A percentile compares a stretch with the other conserved stretches of the same genome.
Evolutionary conservation across 2,113 vertebrate species (phyloP).

Genomic region (Nyctereutes procyonoides): DNA sequence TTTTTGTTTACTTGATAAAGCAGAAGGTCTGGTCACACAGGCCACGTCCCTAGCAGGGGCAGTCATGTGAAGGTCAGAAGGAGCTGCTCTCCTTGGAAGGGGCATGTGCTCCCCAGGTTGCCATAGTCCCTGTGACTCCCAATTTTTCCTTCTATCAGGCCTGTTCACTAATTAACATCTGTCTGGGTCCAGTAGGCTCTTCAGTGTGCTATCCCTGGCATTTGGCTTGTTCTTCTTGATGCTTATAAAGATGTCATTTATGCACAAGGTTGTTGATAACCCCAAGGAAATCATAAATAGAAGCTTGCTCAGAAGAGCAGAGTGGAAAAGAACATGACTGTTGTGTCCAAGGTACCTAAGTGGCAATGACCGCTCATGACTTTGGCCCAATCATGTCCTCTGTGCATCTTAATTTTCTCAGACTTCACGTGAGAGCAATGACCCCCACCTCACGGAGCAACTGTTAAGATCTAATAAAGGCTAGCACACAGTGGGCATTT

Average conservation of each 20-base stretch:
- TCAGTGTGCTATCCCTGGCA: not conserved
- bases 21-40: not conserved
- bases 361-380: not conserved
- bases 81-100: not conserved
- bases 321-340: not conserved
- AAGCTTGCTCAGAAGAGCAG: not conserved
- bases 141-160: not conserved
- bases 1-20: slow-evolving; percentile 6
- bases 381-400: not conserved
- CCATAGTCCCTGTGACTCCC: not conserved
- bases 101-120: not conserved
- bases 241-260: not conserved
- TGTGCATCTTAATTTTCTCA: not conserved
- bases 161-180: not conserved
- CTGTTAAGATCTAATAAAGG: not conserved
- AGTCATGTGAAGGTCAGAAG: not conserved
- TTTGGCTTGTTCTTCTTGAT: not conserved
- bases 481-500: not conserved
- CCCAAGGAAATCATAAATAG: not conserved
- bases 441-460: not conserved
- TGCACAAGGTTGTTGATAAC: not conserved
- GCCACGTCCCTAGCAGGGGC: not conserved
- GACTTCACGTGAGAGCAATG: not conserved
- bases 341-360: not conserved
- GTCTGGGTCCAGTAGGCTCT: not conserved